Evolutionary conservation across 2,888 invertebrate genomes (phyloP), one percentile per base, ranked within the genome.

Genomic region (Graphium colonna): DNA sequence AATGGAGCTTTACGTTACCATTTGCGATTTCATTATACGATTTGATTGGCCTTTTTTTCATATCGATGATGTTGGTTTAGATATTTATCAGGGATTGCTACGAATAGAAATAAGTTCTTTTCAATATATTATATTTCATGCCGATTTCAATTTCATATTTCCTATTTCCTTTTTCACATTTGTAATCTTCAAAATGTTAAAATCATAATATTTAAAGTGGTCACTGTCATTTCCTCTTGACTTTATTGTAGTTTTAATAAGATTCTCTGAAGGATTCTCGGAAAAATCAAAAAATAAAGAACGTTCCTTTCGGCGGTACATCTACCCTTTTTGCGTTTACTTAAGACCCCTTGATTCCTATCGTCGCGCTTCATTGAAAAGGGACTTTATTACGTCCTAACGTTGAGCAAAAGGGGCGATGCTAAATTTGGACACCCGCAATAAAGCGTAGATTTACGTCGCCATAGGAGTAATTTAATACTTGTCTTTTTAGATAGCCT

Each of bases 331-430:
- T n/a, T n/a, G n/a, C n/a, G n/a, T n/a, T n/a, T n/a, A n/a, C n/a
- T n/a, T n/a, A n/a, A n/a, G n/a, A n/a, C 36, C 36, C 12, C 36
- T 13, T 36, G 36, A 50, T 50, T 21, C 40, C 7, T 36, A 42
- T 47, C 47, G 42, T 26, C 43, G 42, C 9, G n/a, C n/a, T 38
- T 48, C 39, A 47, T 41, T 54, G 53, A 45, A 54, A 48, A 10
- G 12, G 36, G 38, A 42, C 42, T 47, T 47, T 47, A 43, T 52
- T 47, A 9, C 13, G 18, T n/a, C n/a, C n/a, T n/a, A n/a, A n/a
- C n/a, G n/a, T n/a, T n/a, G n/a, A n/a, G n/a, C n/a, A n/a, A n/a
- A 17, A 21, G 8, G 5, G 41, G 9, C 4, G 36, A 21, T 21
- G 21, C n/a, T 18, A 18, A 41, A 36, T 15, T 31, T 31, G 33